Percentiles rank a stretch among this genome's conserved stretches.
Evolutionary conservation across 2,797 vertebrate species (phyloP).

Genomic region (Notolepis coatsorum): DNA sequence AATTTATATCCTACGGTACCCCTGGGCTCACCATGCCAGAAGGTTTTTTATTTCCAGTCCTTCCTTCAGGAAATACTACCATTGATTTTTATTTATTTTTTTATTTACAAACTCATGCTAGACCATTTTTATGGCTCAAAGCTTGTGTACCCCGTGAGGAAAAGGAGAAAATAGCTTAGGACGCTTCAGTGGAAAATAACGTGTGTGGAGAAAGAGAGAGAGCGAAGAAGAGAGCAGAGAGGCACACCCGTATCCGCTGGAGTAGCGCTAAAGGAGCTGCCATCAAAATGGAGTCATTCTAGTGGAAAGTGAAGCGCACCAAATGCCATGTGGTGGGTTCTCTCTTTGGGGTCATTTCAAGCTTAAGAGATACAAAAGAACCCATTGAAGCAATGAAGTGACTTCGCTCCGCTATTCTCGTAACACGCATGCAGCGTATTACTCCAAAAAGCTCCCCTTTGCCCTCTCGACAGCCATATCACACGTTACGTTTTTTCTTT

Average conservation of each 20-base stretch:
- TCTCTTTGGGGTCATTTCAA: constrained; percentile 46
- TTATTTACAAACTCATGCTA: constrained; percentile 38
- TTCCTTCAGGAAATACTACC: constrained; percentile 49
- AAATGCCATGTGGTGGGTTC: constrained; percentile 24
- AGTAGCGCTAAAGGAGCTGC: constrained; percentile 35
- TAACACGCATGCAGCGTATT: background rate
- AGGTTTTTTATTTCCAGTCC: constrained; percentile 62
- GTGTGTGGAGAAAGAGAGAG: constrained; percentile 21
- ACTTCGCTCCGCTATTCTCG: constrained; percentile 1
- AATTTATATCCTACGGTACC: constrained; percentile 69
- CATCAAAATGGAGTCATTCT: constrained; percentile 46
- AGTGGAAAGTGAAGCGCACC: constrained; percentile 49
- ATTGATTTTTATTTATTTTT: constrained; percentile 66
- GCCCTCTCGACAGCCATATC: background rate
- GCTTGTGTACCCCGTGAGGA: constrained; percentile 24
- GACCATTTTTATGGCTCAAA: constrained; percentile 34
- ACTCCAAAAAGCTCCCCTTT: background rate
- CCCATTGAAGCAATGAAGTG: background rate
- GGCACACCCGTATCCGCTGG: constrained; percentile 21
- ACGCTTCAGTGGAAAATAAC: constrained; percentile 8
- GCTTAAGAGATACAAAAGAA: constrained; percentile 13
- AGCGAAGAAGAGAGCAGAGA: constrained; percentile 5
- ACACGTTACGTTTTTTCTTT: background rate
- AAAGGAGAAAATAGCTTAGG: background rate
- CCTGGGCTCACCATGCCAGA: constrained; percentile 44